A percentile compares a stretch with the other conserved stretches of the same genome.
These are phyloP conservation scores for Penaeus chinensis DNA, from an alignment of 1,140 invertebrate genomes.

Conservation along the genomic window DNA sequence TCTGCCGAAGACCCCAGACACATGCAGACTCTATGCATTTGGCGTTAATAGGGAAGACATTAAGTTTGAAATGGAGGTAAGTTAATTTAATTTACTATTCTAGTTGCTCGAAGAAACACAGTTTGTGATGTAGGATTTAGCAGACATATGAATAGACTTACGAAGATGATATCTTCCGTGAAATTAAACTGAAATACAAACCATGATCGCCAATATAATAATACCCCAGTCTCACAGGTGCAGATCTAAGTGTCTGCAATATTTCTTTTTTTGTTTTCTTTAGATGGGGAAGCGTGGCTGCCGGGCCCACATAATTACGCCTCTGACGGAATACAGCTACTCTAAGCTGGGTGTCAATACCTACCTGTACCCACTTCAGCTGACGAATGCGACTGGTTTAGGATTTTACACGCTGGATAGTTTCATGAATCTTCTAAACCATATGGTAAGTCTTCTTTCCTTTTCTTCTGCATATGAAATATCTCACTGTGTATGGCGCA, in stretches of 20 bases:
- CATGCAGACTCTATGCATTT: constrained; percentile 57
- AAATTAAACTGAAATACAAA: background rate
- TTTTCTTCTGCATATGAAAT: background rate
- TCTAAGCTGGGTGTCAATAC: constrained; percentile 33
- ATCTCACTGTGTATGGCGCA: background rate
- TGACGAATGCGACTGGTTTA: constrained; percentile 18
- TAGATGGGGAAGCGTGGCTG: constrained; percentile 41
- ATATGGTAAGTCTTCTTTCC: constrained; percentile 25
- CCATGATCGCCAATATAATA: background rate
- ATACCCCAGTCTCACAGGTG: background rate
- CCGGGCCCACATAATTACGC: constrained; percentile 33
- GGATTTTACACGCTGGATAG: constrained; percentile 47
- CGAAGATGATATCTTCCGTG: no score
- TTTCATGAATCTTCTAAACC: constrained; percentile 47
- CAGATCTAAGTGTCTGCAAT: no score
- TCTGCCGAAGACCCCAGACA: constrained; percentile 38
- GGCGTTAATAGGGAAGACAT: constrained; percentile 48
- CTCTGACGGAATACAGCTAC: constrained; percentile 44
- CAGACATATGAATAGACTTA: background rate
- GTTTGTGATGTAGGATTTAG: background rate
- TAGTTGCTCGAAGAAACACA: no score
- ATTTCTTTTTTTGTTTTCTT: background rate
- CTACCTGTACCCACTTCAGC: constrained; percentile 51
- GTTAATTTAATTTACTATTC: background rate
- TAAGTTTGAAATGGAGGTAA: constrained; percentile 51